phyloP scores from a whole-genome alignment of 23 tunicate species.

The Halocynthia roretzi region DNA sequence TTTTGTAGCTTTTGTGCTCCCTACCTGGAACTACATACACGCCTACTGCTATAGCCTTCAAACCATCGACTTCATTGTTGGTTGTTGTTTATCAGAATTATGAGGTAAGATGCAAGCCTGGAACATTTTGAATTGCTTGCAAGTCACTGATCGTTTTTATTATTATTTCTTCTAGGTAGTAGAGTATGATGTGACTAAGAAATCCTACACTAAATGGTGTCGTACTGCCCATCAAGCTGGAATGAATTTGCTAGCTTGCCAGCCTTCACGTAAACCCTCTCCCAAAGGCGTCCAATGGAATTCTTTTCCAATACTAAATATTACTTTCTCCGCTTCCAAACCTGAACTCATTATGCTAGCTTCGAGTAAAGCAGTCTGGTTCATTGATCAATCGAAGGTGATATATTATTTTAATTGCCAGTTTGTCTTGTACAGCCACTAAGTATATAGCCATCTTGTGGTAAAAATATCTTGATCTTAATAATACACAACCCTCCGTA shows the following conservation, averaged over 20 bases:
- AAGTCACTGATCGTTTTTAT: too few species aligned
- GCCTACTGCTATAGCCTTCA: conserved; percentile 47
- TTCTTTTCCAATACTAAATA: conserved; percentile 9
- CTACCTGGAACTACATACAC: conserved; percentile 18
- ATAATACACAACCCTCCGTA: too few species aligned
- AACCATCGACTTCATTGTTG: conserved; percentile 8
- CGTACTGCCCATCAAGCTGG: conserved; percentile 5
- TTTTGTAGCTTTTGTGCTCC: conserved; percentile 23
- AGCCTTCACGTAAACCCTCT: neutral
- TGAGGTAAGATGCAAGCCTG: neutral
- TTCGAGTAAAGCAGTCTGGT: neutral
- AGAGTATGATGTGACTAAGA: conserved; percentile 28
- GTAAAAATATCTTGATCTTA: too few species aligned
- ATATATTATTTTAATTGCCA: too few species aligned
- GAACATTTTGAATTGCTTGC: too few species aligned
- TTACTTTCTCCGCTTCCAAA: neutral
- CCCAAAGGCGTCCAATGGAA: conserved; percentile 7
- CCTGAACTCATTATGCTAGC: neutral
- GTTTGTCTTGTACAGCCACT: too few species aligned
- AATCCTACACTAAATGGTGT: conserved; percentile 46
- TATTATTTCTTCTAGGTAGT: conserved; percentile 26
- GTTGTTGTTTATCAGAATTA: conserved; percentile 27
- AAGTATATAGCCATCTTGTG: too few species aligned
- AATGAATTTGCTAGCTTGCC: neutral
- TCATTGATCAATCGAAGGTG: neutral